These are phyloP conservation scores for Schrankia costaestrigalis DNA, from an alignment of 2,888 invertebrate genomes.

Conservation along the genomic window DNA sequence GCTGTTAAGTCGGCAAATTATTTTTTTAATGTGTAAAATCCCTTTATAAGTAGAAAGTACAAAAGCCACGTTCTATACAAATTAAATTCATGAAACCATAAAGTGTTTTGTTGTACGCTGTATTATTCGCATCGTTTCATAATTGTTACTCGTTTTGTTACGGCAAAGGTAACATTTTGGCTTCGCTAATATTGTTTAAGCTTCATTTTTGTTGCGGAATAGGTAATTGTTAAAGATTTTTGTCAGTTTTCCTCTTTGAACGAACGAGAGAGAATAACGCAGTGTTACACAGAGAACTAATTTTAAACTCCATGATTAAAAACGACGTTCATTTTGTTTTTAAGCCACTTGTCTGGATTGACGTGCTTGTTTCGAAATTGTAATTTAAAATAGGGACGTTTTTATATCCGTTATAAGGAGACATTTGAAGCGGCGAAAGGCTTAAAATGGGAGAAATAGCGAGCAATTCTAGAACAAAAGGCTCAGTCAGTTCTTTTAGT, in stretches of 20 bases:
- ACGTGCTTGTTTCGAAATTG: conserved; percentile 39
- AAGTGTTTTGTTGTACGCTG: conserved; percentile 27
- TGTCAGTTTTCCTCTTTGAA: conserved; percentile 33
- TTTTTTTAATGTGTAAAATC: conserved; percentile 25
- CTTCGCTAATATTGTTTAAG: conserved; percentile 36
- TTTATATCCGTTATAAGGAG: conserved; percentile 28
- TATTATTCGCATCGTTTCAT: conserved; percentile 17
- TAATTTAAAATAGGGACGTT: conserved; percentile 43
- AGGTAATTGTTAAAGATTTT: conserved; percentile 42
- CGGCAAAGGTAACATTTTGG: conserved; percentile 29
- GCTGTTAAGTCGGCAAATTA: conserved; percentile 19
- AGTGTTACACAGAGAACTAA: conserved; percentile 53
- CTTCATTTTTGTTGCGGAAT: conserved; percentile 33
- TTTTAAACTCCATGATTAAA: conserved; percentile 61
- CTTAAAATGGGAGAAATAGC: conserved; percentile 32
- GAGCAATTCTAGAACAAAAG: conserved; percentile 26
- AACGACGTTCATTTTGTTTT: conserved; percentile 51
- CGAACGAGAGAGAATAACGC: conserved; percentile 25
- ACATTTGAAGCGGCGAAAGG: conserved; percentile 35
- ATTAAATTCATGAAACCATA: conserved; percentile 35
- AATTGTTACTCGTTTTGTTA: conserved; percentile 21
- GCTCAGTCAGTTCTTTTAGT: conserved; percentile 22
- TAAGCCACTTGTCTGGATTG: conserved; percentile 41
- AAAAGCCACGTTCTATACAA: conserved; percentile 29
- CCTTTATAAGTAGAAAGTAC: conserved; percentile 21